Percentiles rank a stretch among this genome's conserved stretches.
Evolutionary conservation across 2,113 vertebrate genomes (phyloP).

Genomic region (Hydrolagus affinis): DNA sequence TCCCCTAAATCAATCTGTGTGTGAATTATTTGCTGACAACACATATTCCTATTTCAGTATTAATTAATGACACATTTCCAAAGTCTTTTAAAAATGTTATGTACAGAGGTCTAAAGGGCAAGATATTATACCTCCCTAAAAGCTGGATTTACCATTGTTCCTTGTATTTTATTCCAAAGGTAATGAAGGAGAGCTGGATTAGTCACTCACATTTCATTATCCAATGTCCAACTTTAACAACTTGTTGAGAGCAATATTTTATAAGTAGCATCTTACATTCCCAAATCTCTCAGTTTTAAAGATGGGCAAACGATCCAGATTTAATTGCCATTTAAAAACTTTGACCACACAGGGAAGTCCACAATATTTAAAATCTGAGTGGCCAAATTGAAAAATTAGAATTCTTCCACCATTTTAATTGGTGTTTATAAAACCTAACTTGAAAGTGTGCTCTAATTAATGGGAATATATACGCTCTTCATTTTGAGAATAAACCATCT

Average conservation of each 20-base stretch:
- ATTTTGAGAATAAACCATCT: neutral
- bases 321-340: neutral
- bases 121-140: neutral
- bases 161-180: neutral
- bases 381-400: neutral
- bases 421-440: neutral
- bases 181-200: neutral
- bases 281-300: neutral
- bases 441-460: neutral
- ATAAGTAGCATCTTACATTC: neutral
- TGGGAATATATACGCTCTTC: neutral
- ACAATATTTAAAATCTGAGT: conserved; percentile 1
- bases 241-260: neutral
- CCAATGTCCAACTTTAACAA: neutral
- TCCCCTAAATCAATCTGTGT: neutral
- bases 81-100: neutral
- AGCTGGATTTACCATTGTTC: neutral
- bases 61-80: conserved; percentile 11
- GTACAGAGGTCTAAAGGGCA: conserved; percentile 1
- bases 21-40: neutral
- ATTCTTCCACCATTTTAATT: neutral
- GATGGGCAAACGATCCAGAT: neutral
- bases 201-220: neutral
- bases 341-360: neutral
- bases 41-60: neutral